Evolutionary conservation across 2,888 invertebrate species (phyloP).

Genomic region (Dermolepida albohirtum): DNA sequence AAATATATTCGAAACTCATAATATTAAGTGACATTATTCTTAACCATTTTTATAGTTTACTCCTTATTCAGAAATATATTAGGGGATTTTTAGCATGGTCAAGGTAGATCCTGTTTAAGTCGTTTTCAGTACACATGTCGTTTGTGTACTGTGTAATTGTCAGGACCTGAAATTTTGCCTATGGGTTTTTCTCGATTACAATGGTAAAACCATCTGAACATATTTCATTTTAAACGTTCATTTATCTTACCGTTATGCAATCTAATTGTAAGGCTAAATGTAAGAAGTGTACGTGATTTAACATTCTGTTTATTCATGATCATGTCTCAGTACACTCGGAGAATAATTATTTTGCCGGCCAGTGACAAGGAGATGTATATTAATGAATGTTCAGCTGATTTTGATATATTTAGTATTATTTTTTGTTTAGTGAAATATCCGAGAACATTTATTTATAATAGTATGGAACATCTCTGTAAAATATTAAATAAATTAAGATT

Average conservation of each 20-base stretch:
- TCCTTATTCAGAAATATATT: too few relatives aligned
- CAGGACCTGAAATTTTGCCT: not conserved
- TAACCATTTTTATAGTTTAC: too few relatives aligned
- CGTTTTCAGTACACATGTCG: not conserved
- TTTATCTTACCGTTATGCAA: conserved; percentile 19
- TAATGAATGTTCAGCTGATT: not conserved
- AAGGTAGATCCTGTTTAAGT: too few relatives aligned
- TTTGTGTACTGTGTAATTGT: not conserved
- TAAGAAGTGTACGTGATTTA: conserved; percentile 25
- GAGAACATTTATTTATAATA: too few relatives aligned
- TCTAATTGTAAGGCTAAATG: not conserved
- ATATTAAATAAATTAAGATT: too few relatives aligned
- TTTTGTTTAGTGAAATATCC: too few relatives aligned
- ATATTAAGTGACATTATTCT: too few relatives aligned
- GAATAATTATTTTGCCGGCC: conserved; percentile 13
- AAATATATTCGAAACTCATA: too few relatives aligned
- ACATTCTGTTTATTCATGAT: conserved; percentile 4
- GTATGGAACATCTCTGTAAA: too few relatives aligned
- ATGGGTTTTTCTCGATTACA: conserved; percentile 3
- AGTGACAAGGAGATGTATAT: conserved; percentile 5
- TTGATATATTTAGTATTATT: not conserved
- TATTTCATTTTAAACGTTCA: conserved; percentile 16
- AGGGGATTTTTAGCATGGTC: too few relatives aligned
- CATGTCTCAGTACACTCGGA: not conserved
- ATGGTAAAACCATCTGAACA: conserved; percentile 23